Evolutionary conservation across 2,113 vertebrate species (phyloP), one percentile per base, ranked within the genome.

Genomic region (Callipepla squamata): DNA sequence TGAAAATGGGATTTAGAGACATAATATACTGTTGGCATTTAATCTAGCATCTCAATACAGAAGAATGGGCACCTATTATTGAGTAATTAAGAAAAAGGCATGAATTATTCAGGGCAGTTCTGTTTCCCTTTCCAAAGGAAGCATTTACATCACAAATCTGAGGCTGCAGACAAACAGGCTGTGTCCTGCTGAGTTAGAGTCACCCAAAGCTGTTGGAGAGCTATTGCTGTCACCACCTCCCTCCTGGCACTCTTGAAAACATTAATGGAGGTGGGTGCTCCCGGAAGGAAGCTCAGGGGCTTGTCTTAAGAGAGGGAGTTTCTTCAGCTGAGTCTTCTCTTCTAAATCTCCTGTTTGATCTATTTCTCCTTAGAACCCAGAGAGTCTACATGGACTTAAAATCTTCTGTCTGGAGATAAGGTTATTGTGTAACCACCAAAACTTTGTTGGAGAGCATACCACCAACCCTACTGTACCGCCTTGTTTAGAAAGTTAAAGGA

Each of bases 61-160:
- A 87, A 85, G 84, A 92, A 89, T 50, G 36, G 76, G 82, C 65
- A 66, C 67, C 80, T 85, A 91, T 92, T 96, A 92, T 74, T 90
- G 88, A 93, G 95, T 93, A 93, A 96, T 95, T 91, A 96, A 94
- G 92, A 58, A 72, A 90, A 94, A 92, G 7, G 1, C 53, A 80
- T 92, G 48, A 95, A 95, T 94, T 95, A 96, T 94, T 92, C 80
- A 95, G 73, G 10, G 40, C 3, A 90, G 19, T 50, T 87, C 42
- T 58, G 18, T 75, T 94, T 94, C 57, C 36, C 51, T 91, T 92
- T 81, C 94, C 82, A 88, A 72, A 92, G 73, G 73, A 85, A 85
- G 73, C 65, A 75, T 63, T 80, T 78, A 40, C 17, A 34, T 83
- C 82, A 92, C 93, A 85, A 75, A 86, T 77, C 58, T 3, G 51